Base-by-base conservation (phyloP, 2,888 invertebrate species). In the Nomada lathburiana region DNA sequence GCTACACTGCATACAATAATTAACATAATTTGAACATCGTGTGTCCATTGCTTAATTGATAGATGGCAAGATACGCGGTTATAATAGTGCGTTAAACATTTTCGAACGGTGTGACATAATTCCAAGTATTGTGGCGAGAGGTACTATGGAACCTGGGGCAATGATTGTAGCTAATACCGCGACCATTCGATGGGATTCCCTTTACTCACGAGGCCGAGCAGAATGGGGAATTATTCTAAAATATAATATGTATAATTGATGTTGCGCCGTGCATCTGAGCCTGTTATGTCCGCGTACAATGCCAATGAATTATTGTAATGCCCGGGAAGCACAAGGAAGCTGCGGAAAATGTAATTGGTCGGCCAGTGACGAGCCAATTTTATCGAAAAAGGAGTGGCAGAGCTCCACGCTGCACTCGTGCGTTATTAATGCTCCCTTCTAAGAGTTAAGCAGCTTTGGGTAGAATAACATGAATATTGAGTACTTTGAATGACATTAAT, bases 41-140 rank as follows among this genome's bases (percentile, higher is more conserved):
- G 68, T 50, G 69, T 73, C 75, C 67, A 76, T 80, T 67, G 36
- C 23, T 65, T 83, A 87, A 87, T 87, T 83, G 76, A 85, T 83
- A 76, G 77, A 82, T 85, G 20, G 55, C 76, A 86, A 85, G 80
- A 77, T 65, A 57, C 62, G 42, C 18, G 23, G 44, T 55, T 60
- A 64, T 60, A 74, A 68, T 76, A 59, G 18, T 53, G 55, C 76
- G 69, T 77, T 84, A 79, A 76, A 82, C 73, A 80, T 73, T 86
- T 77, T 84, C 80, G 42, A 72, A 20, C 75, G 63, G 59, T 50
- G 76, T 70, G 69, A 62, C 62, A 76, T 84, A 81, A 86, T 83
- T 81, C 77, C 73, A 60, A 84, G 75, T 67, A 47, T 63, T 57
- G 63, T 47, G 18, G 20, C 2, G 7, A 20, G 13, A 42, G 20